Evolutionary conservation across 2,888 invertebrate species (phyloP).

Genomic region (Protonemura montana): DNA sequence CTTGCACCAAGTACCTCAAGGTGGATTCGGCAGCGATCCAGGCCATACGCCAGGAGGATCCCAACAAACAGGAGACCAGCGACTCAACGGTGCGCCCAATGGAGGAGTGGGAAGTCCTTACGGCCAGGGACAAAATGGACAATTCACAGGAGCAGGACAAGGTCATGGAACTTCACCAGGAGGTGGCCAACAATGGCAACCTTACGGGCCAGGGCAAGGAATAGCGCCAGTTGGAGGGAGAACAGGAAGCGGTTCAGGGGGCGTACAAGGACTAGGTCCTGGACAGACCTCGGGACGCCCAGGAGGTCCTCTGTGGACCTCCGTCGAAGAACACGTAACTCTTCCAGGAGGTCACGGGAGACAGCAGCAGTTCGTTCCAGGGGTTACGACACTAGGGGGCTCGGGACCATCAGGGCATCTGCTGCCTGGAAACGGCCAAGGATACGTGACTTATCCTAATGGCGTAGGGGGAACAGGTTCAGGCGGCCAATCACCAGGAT

Average conservation of each 20-base stretch:
- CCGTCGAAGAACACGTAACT: not conserved
- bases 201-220: conserved; percentile 41
- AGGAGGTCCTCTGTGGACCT: conserved; percentile 43
- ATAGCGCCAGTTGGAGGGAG: conserved; percentile 40
- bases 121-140: conserved; percentile 32
- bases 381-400: not conserved
- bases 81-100: too few species aligned
- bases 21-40: not conserved
- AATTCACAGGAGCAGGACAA: not conserved
- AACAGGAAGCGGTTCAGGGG: conserved; percentile 42
- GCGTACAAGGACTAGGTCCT: conserved; percentile 26
- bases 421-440: conserved; percentile 46
- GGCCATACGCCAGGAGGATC: not conserved
- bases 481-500: conserved; percentile 45
- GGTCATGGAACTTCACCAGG: conserved; percentile 21
- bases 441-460: conserved; percentile 41
- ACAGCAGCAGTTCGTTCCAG: too few species aligned
- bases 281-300: conserved; percentile 38
- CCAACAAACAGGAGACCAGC: too few species aligned
- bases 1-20: conserved; percentile 25
- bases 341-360: conserved; percentile 39
- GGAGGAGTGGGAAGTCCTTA: too few species aligned
- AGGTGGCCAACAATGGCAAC: not conserved
- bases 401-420: not conserved
- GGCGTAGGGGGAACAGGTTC: conserved; percentile 48